These are phyloP conservation scores for Drosophila infuscata DNA, from an alignment of 2,888 invertebrate species.

Conservation along the genomic window DNA sequence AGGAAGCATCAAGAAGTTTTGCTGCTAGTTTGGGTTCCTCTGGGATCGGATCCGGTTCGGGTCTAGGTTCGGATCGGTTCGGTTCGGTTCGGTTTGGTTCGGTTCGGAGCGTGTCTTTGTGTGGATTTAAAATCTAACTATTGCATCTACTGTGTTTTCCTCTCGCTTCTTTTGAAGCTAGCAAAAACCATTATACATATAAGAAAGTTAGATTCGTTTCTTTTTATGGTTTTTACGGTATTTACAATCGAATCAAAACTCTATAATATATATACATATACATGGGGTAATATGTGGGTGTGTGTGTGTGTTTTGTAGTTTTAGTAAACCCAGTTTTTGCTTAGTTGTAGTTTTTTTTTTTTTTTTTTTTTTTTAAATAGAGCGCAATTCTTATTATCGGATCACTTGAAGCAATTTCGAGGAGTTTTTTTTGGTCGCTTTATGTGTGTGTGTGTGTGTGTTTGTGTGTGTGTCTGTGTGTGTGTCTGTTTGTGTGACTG, in stretches of 20 bases:
- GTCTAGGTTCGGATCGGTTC: constrained; percentile 33
- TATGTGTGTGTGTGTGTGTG: constrained; percentile 15
- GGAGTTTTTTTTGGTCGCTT: constrained; percentile 64
- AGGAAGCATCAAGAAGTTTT: constrained; percentile 61
- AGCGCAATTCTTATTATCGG: constrained; percentile 77
- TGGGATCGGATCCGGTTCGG: constrained; percentile 40
- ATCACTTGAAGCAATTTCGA: constrained; percentile 77
- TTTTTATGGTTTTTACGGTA: constrained; percentile 40
- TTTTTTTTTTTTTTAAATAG: constrained; percentile 32
- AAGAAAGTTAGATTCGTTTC: constrained; percentile 23
- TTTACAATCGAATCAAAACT: constrained; percentile 69
- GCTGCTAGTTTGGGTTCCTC: constrained; percentile 45
- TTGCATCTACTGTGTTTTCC: constrained; percentile 33
- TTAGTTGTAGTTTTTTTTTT: constrained; percentile 52
- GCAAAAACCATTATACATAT: constrained; percentile 43
- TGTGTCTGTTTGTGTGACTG: constrained; percentile 17
- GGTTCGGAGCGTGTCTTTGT: constrained; percentile 5
- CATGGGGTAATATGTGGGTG: constrained; percentile 53
- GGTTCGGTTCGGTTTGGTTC: constrained; percentile 14
- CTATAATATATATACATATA: constrained; percentile 65
- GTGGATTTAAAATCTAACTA: constrained; percentile 37
- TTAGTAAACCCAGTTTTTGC: constrained; percentile 49
- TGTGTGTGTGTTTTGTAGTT: constrained; percentile 25
- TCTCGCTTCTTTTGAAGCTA: constrained; percentile 42
- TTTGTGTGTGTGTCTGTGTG: constrained; percentile 17